Evolutionary conservation across 2,797 vertebrate genomes (phyloP).

Genomic region (Catostomus latipinnis): DNA sequence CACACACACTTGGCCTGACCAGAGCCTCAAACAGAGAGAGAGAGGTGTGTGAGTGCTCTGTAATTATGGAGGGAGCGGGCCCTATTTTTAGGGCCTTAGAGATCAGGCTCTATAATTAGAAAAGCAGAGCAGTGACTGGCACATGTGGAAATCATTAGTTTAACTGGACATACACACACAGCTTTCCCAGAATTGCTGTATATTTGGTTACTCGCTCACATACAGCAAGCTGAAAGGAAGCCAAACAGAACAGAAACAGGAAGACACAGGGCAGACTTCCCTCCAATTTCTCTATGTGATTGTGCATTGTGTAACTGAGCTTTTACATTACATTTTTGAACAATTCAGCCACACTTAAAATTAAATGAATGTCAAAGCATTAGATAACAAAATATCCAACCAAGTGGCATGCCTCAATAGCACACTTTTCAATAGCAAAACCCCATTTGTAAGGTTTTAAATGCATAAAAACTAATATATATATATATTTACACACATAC

Average conservation of each 20-base stretch:
- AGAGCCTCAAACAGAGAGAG: not conserved
- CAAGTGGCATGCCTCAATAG: too few species aligned
- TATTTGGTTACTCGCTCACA: constrained; percentile 25
- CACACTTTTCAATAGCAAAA: too few species aligned
- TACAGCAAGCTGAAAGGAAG: constrained; percentile 7
- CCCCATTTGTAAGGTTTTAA: too few species aligned
- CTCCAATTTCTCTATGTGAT: not conserved
- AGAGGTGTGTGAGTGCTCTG: constrained; percentile 16
- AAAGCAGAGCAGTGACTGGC: constrained; percentile 54
- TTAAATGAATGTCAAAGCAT: too few species aligned
- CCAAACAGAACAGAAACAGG: constrained; percentile 13
- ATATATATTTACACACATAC: too few species aligned
- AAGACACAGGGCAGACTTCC: constrained; percentile 14
- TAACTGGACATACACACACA: constrained; percentile 43
- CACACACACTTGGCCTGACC: not conserved
- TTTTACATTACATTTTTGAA: too few species aligned
- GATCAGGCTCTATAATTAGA: constrained; percentile 61
- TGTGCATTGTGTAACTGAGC: not conserved
- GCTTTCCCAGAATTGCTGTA: constrained; percentile 38
- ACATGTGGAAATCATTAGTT: constrained; percentile 62
- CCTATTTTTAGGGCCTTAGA: constrained; percentile 59
- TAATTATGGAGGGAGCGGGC: constrained; percentile 44
- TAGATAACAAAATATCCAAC: too few species aligned
- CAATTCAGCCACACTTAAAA: too few species aligned
- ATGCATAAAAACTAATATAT: too few species aligned